These are phyloP conservation scores for Chiloscyllium punctatum DNA, from an alignment of 2,797 vertebrate species.

Conservation along the genomic window DNA sequence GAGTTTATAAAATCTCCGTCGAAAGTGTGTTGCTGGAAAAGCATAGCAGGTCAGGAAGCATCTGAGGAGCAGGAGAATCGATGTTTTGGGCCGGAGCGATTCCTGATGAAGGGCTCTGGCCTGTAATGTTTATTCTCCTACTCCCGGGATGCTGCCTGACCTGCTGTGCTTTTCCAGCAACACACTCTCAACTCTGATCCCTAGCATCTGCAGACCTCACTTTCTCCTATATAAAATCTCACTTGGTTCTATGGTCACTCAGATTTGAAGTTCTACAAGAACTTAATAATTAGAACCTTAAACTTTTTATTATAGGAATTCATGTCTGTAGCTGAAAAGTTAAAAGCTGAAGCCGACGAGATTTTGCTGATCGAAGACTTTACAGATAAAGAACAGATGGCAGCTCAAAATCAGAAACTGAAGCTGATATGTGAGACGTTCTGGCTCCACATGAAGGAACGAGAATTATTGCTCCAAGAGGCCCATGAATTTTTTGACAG, in stretches of 20 bases:
- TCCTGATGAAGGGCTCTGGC: too few relatives aligned
- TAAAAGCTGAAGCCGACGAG: slow-evolving; percentile 56
- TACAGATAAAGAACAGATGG: slow-evolving; percentile 56
- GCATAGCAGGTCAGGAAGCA: too few relatives aligned
- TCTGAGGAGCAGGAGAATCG: too few relatives aligned
- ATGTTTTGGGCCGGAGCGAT: too few relatives aligned
- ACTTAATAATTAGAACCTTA: not conserved
- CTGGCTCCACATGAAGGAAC: slow-evolving; percentile 52
- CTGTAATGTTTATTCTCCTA: too few relatives aligned
- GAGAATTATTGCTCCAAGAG: slow-evolving; percentile 56
- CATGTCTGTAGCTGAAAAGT: slow-evolving; percentile 50
- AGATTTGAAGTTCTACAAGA: not conserved
- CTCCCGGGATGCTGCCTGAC: too few relatives aligned
- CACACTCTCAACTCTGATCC: too few relatives aligned
- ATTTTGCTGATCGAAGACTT: slow-evolving; percentile 52
- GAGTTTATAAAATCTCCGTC: not conserved
- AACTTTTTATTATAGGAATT: slow-evolving; percentile 58
- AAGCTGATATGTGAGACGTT: slow-evolving; percentile 55
- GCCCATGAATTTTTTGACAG: slow-evolving; percentile 67
- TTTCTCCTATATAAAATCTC: not conserved
- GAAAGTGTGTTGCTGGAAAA: too few relatives aligned
- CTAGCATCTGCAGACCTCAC: too few relatives aligned
- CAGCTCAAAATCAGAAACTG: slow-evolving; percentile 59
- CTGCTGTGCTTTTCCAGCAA: too few relatives aligned
- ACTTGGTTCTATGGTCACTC: not conserved